A percentile compares a stretch with the other conserved stretches of the same genome.
Evolutionary conservation across 1,140 invertebrate species (phyloP).

Genomic region (Drosophila asahinai): DNA sequence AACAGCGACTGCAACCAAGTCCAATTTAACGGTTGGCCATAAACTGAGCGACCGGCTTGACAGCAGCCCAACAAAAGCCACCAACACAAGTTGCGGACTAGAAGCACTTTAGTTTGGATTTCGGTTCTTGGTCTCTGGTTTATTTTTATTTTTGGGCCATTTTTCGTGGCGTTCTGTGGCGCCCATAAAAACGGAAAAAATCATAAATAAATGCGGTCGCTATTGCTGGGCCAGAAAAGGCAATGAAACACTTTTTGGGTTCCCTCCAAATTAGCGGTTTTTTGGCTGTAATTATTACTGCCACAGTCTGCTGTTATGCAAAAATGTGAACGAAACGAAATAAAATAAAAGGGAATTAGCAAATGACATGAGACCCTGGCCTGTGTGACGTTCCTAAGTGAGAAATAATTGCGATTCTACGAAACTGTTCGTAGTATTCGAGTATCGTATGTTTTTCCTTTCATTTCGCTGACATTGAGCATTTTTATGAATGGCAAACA

Average conservation of each 20-base stretch:
- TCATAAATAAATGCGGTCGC: slow-evolving; percentile 70
- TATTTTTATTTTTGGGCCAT: background rate
- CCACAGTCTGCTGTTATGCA: slow-evolving; percentile 54
- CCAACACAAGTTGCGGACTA: slow-evolving; percentile 29
- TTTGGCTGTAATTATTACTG: slow-evolving; percentile 28
- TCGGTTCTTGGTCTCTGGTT: slow-evolving; percentile 11
- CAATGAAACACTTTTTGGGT: slow-evolving; percentile 40
- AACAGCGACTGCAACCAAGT: slow-evolving; percentile 64
- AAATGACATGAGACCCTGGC: slow-evolving; percentile 47
- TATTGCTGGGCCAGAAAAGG: slow-evolving; percentile 25
- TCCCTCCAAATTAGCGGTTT: slow-evolving; percentile 47
- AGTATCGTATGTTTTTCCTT: slow-evolving; percentile 19
- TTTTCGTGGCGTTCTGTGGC: slow-evolving; percentile 21
- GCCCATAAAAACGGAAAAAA: slow-evolving; percentile 46
- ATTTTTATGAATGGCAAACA: slow-evolving; percentile 68
- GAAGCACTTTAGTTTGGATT: slow-evolving; percentile 33
- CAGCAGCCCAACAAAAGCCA: slow-evolving; percentile 34
- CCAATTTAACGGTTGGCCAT: slow-evolving; percentile 73
- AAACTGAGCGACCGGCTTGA: slow-evolving; percentile 61
- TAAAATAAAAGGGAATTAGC: slow-evolving; percentile 11
- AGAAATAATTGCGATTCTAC: slow-evolving; percentile 51
- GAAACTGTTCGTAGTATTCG: slow-evolving; percentile 17
- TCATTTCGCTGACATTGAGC: slow-evolving; percentile 69
- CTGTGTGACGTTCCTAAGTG: slow-evolving; percentile 33
- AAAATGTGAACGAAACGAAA: slow-evolving; percentile 9